A percentile compares a stretch with the other conserved stretches of the same genome.
phyloP scores from a whole-genome alignment of 2,888 invertebrate genomes.

The Chirona hameri region DNA sequence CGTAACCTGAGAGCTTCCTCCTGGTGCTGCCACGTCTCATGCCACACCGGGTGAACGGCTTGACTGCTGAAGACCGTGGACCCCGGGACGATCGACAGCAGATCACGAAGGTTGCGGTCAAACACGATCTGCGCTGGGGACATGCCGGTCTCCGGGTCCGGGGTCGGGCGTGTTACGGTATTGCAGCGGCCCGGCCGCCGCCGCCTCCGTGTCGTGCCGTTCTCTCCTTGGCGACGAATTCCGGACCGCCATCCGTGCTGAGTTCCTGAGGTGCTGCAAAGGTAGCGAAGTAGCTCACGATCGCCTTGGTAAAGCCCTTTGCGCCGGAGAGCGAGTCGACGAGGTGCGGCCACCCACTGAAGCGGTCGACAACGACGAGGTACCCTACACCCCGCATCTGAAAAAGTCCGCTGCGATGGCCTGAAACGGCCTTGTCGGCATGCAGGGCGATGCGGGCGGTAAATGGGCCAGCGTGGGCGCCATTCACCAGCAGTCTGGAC shows the following conservation, averaged over 20 bases:
- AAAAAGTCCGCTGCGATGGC: constrained; percentile 29
- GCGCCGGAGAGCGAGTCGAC: constrained; percentile 28
- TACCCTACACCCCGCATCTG: constrained; percentile 28
- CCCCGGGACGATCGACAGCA: constrained; percentile 22
- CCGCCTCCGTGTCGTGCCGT: constrained; percentile 23
- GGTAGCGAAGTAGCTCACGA: constrained; percentile 29
- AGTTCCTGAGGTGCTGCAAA: constrained; percentile 32
- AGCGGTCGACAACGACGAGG: background rate
- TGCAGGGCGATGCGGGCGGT: constrained; percentile 24
- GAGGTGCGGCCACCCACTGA: constrained; percentile 30
- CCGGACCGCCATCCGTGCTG: constrained; percentile 30
- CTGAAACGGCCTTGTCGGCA: constrained; percentile 30
- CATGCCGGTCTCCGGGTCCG: constrained; percentile 25
- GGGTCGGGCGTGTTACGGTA: constrained; percentile 28
- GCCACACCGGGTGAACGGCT: constrained; percentile 28
- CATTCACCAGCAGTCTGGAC: constrained; percentile 30
- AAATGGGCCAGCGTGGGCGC: constrained; percentile 31
- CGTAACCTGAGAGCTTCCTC: constrained; percentile 10
- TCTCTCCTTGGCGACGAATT: constrained; percentile 31
- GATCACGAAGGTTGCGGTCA: background rate
- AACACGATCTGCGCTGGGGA: constrained; percentile 31
- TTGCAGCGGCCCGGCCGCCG: constrained; percentile 25
- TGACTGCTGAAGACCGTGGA: constrained; percentile 30
- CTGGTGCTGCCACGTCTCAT: constrained; percentile 22
- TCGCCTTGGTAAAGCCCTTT: constrained; percentile 7